phyloP scores from a whole-genome alignment of 2,888 invertebrate species.

The Macroteleia sp. region DNA sequence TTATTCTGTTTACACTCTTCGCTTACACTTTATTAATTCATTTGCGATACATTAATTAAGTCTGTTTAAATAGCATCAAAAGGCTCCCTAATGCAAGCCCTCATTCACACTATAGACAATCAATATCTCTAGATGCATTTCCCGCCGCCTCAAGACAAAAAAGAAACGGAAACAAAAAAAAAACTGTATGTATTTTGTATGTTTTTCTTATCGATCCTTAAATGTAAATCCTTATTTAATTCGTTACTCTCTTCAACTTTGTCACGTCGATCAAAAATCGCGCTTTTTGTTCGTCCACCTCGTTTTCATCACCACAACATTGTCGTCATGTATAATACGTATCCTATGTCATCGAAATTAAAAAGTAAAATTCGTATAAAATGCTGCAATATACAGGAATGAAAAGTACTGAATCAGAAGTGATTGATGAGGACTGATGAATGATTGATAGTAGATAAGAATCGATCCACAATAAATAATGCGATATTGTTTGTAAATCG shows the following conservation, averaged over 20 bases:
- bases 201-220: neutral
- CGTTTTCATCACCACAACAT: conserved; percentile 70
- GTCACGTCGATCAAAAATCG: conserved; percentile 58
- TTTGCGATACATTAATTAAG: conserved; percentile 84
- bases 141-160: conserved; percentile 29
- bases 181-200: conserved; percentile 9
- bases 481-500: no score
- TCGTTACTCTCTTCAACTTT: conserved; percentile 55
- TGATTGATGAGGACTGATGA: no score
- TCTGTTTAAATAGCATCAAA: conserved; percentile 83
- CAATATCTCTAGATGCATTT: conserved; percentile 75
- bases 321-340: conserved; percentile 73
- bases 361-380: conserved; percentile 84
- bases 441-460: no score
- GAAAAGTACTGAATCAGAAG: no score
- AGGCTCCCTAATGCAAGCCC: conserved; percentile 80
- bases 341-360: conserved; percentile 79
- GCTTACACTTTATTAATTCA: conserved; percentile 83
- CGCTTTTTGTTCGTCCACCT: conserved; percentile 23
- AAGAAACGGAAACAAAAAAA: no score
- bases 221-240: conserved; percentile 40
- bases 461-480: no score
- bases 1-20: conserved; percentile 80
- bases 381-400: no score
- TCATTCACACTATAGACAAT: conserved; percentile 83